Percentiles rank a stretch among this genome's conserved stretches.
phyloP scores from a whole-genome alignment of 2,797 vertebrate species.

The Megalops cyprinoides region DNA sequence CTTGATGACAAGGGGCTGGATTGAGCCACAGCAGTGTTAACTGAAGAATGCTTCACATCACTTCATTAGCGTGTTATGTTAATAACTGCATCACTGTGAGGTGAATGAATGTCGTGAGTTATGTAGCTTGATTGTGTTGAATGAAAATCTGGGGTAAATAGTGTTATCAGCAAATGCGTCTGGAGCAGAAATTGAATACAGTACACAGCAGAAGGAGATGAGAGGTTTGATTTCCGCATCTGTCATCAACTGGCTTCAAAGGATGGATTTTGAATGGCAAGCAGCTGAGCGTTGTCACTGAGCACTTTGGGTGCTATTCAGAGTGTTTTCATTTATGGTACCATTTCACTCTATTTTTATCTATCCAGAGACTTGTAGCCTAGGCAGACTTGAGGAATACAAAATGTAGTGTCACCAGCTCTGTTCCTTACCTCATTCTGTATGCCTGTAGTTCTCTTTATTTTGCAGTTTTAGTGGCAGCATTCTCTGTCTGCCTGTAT shows the following conservation, averaged over 20 bases:
- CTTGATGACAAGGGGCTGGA: not conserved
- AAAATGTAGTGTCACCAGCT: not conserved
- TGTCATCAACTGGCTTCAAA: conserved; percentile 1
- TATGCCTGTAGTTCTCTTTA: not conserved
- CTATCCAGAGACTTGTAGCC: too few relatives aligned
- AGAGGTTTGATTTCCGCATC: not conserved
- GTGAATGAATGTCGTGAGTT: not conserved
- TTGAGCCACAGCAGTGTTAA: not conserved
- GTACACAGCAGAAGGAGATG: not conserved
- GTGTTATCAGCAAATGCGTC: not conserved
- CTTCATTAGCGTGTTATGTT: not conserved
- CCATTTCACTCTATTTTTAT: too few relatives aligned
- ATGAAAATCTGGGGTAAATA: not conserved
- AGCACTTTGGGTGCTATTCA: too few relatives aligned
- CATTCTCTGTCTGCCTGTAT: not conserved
- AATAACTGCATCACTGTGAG: not conserved
- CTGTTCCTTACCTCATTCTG: not conserved
- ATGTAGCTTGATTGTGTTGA: not conserved
- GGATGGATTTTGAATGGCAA: not conserved
- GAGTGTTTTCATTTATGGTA: too few relatives aligned
- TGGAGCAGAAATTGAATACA: not conserved
- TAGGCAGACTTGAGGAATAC: not conserved
- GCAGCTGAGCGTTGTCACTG: not conserved
- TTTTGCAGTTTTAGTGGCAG: not conserved
- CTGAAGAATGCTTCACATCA: not conserved